A percentile compares a stretch with the other conserved stretches of the same genome.
phyloP scores from a whole-genome alignment of 2,888 invertebrate species.

The Tinea pellionella region DNA sequence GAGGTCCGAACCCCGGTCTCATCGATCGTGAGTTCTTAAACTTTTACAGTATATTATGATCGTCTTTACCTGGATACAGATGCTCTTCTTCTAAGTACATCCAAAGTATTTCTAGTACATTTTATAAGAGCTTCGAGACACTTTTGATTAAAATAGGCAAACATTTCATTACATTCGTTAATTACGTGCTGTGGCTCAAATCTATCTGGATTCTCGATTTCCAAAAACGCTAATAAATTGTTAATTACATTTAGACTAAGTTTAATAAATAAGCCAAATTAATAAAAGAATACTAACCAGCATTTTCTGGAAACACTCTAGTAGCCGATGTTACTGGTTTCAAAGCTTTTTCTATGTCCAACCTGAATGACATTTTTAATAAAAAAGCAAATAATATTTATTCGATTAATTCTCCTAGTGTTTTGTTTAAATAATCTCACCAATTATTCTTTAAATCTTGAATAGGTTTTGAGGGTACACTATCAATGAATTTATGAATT shows the following conservation, averaged over 20 bases:
- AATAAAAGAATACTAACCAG: conserved; percentile 44
- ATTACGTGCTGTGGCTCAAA: conserved; percentile 71
- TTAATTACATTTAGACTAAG: neutral
- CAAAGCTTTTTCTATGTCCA: conserved; percentile 71
- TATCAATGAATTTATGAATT: conserved; percentile 79
- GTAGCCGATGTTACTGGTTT: conserved; percentile 72
- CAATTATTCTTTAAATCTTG: conserved; percentile 71
- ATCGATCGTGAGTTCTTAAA: neutral
- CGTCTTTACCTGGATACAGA: conserved; percentile 50
- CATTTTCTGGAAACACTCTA: conserved; percentile 65
- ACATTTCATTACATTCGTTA: conserved; percentile 83
- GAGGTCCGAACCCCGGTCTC: too few relatives aligned
- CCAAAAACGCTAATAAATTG: conserved; percentile 67
- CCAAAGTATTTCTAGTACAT: conserved; percentile 79
- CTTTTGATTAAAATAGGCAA: conserved; percentile 82
- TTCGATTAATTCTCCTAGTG: too few relatives aligned
- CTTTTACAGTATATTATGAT: neutral
- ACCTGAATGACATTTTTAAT: conserved; percentile 29
- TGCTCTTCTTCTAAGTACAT: conserved; percentile 73
- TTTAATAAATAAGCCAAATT: neutral
- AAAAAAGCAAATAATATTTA: too few relatives aligned
- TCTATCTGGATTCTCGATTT: conserved; percentile 70
- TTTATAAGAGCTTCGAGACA: conserved; percentile 79
- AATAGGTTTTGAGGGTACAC: conserved; percentile 69
- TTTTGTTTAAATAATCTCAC: conserved; percentile 33